These are phyloP conservation scores for Sciaenops ocellatus DNA, from an alignment of 2,797 vertebrate species.

Conservation along the genomic window DNA sequence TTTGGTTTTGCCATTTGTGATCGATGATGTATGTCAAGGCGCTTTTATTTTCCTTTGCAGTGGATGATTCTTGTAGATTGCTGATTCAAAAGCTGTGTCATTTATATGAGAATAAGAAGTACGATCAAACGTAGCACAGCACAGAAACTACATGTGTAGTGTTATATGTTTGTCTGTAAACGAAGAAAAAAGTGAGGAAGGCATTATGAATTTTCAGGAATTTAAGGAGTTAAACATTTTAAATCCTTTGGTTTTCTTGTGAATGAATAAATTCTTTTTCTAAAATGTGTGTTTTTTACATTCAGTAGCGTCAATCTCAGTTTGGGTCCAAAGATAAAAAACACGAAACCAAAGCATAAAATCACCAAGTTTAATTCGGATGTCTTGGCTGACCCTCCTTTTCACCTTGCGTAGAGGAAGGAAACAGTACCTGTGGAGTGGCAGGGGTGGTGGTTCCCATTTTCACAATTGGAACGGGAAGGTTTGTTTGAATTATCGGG, in stretches of 20 bases:
- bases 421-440: no score
- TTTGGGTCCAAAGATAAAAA: not conserved
- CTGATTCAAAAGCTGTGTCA: conserved; percentile 40
- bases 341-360: not conserved
- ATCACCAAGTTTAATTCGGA: not conserved
- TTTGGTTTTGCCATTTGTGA: conserved; percentile 26
- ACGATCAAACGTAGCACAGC: conserved; percentile 38
- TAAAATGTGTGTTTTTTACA: conserved; percentile 24
- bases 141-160: conserved; percentile 23
- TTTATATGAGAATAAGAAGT: conserved; percentile 34
- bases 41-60: conserved; percentile 44
- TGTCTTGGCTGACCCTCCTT: no score
- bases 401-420: no score
- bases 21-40: conserved; percentile 8
- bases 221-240: conserved; percentile 42
- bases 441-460: no score
- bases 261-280: conserved; percentile 72
- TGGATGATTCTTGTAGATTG: conserved; percentile 37
- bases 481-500: no score
- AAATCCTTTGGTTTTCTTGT: conserved; percentile 63
- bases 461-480: no score
- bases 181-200: conserved; percentile 35
- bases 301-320: not conserved
- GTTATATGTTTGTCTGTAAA: conserved; percentile 47
- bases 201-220: conserved; percentile 43